Base-by-base conservation (phyloP, 1,140 invertebrate genomes). In the Drosophila insularis region DNA sequence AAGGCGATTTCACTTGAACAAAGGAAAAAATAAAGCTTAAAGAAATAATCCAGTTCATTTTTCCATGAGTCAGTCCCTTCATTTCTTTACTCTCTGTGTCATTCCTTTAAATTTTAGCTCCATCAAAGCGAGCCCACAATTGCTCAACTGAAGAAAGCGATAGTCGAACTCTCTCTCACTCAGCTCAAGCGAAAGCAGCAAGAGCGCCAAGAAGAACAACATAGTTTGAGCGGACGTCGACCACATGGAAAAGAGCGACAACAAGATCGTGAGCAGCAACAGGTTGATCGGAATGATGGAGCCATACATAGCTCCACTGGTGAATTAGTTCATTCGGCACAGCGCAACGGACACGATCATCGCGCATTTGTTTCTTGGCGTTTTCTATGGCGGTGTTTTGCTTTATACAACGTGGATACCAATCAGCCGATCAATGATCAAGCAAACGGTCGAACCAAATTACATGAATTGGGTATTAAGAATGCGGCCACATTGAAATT, bases 341-440 rank as follows among this genome's bases (percentile, higher is more conserved):
- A 62, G 74, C 80, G 82, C 68, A 90, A 80, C 89, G 85, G 90
- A 32, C 87, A 90, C 63, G 74, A 81, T 63, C 90, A 91, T 75
- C 80, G 89, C 46, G 71, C 92, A 61, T 93, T 93, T 71, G 93
- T 96, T 17, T 95, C 94, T 84, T 96, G 95, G 95, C 92, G 92
- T 39, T 95, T 95, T 91, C 90, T 96, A 72, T 96, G 95, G 95
- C 93, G 92, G 72, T 94, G 94, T 11, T 94, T 95, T 81, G 93
- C 93, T 92, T 89, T 96, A 14, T 93, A 93, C 66, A 87, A 91
- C 75, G 74, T 86, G 74, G 86, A 87, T 31, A 85, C 75, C 19
- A 84, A 91, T 79, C 74, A 76, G 65, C 75, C 90, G 70, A 84
- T 91, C 62, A 74, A 89, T 77, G 78, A 90, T 63, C 67, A 93